A percentile compares a stretch with the other conserved stretches of the same genome.
Conservation (phyloP, 1,140 invertebrate species). For the Homalodisca vitripennis region DNA sequence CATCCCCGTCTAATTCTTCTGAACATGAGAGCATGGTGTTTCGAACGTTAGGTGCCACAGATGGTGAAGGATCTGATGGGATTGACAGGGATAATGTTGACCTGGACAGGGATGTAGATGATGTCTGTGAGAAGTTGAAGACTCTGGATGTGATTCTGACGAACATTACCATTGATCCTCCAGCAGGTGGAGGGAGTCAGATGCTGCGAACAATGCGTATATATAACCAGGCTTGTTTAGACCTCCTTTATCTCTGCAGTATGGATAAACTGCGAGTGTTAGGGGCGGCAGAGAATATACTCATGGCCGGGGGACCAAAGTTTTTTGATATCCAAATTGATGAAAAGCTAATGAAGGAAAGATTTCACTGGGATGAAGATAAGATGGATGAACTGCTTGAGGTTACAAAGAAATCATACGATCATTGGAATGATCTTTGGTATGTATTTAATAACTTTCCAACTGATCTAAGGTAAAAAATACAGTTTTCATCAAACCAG, state of each 20-base stretch:
- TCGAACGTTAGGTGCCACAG: neutral
- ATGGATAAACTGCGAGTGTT: slow-evolving; percentile 6
- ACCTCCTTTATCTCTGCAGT: neutral
- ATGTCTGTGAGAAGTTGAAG: neutral
- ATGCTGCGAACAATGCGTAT: neutral
- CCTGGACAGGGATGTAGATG: neutral
- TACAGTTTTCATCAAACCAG: no score
- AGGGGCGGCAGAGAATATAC: neutral
- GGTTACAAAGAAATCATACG: neutral
- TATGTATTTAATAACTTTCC: neutral
- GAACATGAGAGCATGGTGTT: neutral
- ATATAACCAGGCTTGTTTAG: neutral
- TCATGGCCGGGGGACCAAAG: neutral
- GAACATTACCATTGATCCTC: neutral
- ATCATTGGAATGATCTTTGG: neutral
- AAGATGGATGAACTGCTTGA: neutral
- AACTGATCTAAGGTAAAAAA: no score
- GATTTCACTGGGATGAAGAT: slow-evolving; percentile 1
- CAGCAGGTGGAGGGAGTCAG: neutral
- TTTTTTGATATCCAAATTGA: neutral
- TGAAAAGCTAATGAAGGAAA: neutral
- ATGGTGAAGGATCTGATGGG: neutral
- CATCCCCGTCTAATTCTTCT: neutral
- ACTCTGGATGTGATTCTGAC: neutral
- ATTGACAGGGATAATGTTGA: neutral